Conservation (phyloP, 2,797 vertebrate species). For the Dryobates pubescens region DNA sequence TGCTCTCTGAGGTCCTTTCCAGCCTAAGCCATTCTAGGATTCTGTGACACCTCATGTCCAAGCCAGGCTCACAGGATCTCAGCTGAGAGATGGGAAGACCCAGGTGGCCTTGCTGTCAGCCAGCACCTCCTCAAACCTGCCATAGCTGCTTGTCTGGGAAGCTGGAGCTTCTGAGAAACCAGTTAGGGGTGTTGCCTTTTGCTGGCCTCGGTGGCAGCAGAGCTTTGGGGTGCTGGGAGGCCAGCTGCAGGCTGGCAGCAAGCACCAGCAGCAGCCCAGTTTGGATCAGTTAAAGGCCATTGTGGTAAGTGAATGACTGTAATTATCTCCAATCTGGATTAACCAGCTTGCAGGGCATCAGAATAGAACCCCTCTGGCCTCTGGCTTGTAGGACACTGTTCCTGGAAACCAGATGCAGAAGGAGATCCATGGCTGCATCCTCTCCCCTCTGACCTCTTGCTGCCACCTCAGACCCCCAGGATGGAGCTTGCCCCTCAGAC, state of each 20-base stretch:
- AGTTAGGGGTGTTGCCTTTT: rapidly evolving
- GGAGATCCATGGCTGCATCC: neutral
- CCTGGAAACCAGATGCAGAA: neutral
- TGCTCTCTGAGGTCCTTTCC: too few relatives aligned
- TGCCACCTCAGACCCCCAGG: neutral
- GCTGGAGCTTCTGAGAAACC: neutral
- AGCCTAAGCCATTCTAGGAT: too few relatives aligned
- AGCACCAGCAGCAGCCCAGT: neutral
- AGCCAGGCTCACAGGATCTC: neutral
- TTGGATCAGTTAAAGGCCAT: constrained; percentile 60
- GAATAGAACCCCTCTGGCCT: neutral
- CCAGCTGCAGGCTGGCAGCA: neutral
- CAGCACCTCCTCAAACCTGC: neutral
- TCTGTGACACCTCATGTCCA: neutral
- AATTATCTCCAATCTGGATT: constrained; percentile 68
- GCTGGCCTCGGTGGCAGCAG: rapidly evolving
- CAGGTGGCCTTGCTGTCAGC: neutral
- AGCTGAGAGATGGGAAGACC: neutral
- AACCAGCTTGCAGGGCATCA: neutral
- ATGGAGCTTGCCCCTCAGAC: neutral
- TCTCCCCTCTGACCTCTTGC: neutral
- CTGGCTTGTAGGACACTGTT: neutral
- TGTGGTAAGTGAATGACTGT: constrained; percentile 63
- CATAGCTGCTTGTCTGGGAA: neutral
- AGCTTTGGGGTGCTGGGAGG: neutral